phyloP scores from a whole-genome alignment of 2,888 invertebrate genomes.

The Pseudeuparius sepicola region DNA sequence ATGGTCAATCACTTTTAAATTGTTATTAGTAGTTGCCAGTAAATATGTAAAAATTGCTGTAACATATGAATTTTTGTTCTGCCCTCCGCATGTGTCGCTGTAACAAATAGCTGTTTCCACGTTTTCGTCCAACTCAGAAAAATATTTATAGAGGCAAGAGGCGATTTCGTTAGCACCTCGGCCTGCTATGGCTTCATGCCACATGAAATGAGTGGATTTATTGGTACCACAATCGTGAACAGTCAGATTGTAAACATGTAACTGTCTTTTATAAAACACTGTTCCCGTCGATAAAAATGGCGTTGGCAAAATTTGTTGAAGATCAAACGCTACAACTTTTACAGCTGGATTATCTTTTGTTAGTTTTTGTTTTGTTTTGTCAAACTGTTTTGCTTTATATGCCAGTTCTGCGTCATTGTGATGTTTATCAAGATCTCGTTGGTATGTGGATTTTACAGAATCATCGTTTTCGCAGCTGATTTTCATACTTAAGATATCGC shows the following conservation, averaged over 20 bases:
- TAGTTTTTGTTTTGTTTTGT: conserved; percentile 2
- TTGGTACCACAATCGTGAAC: no score
- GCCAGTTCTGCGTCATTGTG: conserved; percentile 7
- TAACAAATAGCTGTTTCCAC: no score
- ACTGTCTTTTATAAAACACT: conserved; percentile 8
- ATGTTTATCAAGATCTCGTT: conserved; percentile 6
- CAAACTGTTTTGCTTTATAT: conserved; percentile 7
- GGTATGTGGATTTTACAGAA: conserved; percentile 1
- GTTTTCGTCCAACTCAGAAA: conserved; percentile 2
- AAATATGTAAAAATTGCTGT: no score
- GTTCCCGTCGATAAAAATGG: conserved; percentile 7
- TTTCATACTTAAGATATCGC: conserved; percentile 12
- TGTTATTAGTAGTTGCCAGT: no score
- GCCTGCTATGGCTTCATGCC: conserved; percentile 7
- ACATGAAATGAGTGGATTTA: conserved; percentile 10
- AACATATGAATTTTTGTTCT: no score
- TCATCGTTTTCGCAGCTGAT: conserved; percentile 6
- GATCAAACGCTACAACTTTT: conserved; percentile 7
- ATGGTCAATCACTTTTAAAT: no score
- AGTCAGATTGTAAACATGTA: conserved; percentile 9
- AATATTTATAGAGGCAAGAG: conserved; percentile 4
- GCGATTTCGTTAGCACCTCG: conserved; percentile 11
- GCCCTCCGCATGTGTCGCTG: no score
- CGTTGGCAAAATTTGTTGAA: conserved; percentile 10
- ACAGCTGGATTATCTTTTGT: conserved; percentile 5